phyloP scores from a whole-genome alignment of 2,797 vertebrate genomes.

The Chromobotia macracanthus region DNA sequence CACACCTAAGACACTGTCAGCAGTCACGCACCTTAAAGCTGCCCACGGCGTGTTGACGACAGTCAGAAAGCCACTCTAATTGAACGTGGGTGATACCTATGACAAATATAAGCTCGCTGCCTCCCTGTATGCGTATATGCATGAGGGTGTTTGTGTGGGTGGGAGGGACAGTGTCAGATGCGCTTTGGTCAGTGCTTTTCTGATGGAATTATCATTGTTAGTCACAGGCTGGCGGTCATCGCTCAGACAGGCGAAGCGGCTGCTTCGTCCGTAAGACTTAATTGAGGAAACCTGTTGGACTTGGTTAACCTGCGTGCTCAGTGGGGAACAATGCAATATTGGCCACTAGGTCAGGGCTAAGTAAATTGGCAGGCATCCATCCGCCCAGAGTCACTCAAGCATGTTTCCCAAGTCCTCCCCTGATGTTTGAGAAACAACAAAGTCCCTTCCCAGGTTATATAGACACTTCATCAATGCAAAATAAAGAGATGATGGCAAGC shows the following conservation, averaged over 20 bases:
- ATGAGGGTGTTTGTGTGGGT: constrained; percentile 33
- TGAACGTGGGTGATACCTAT: constrained; percentile 39
- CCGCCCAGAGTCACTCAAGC: constrained; percentile 20
- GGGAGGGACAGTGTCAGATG: constrained; percentile 24
- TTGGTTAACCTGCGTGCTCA: constrained; percentile 20
- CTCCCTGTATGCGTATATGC: constrained; percentile 16
- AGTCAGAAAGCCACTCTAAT: constrained; percentile 41
- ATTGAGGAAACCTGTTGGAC: constrained; percentile 35
- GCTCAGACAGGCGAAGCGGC: constrained; percentile 24
- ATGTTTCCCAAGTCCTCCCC: constrained; percentile 41
- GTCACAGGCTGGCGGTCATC: constrained; percentile 30
- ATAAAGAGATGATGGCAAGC: constrained; percentile 47
- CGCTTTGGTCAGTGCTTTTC: constrained; percentile 31
- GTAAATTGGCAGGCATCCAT: constrained; percentile 27
- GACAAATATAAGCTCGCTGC: constrained; percentile 40
- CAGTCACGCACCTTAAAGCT: constrained; percentile 24
- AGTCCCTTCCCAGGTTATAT: constrained; percentile 37
- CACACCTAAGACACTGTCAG: constrained; percentile 37
- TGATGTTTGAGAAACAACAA: constrained; percentile 37
- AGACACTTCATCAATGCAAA: constrained; percentile 52
- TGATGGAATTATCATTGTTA: constrained; percentile 54
- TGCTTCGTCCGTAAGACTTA: constrained; percentile 40
- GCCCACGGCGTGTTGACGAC: constrained; percentile 36
- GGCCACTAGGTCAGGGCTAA: constrained; percentile 20
- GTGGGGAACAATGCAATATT: neutral